Base-by-base conservation (phyloP, 1,140 invertebrate species). In the Euglossa dilemma region DNA sequence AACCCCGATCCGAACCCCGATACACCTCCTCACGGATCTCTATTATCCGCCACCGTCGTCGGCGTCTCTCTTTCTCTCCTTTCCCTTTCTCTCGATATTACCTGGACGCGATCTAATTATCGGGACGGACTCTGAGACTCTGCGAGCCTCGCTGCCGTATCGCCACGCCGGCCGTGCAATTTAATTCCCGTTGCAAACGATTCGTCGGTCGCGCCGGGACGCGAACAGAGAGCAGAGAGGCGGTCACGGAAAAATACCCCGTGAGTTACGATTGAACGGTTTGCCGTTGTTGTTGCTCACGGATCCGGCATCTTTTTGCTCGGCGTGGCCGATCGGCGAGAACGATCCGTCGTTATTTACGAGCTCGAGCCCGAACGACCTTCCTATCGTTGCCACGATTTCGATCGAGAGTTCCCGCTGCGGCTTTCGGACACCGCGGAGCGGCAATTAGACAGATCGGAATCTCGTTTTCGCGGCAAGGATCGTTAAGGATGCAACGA, bases 361-460 rank as follows among this genome's bases (percentile, higher is more conserved):
- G 81, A 83, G 81, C 81, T 83, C 75, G 23, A 54, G 43, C 4
- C 18, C 28, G 47, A n/a, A 57, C 52, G 74, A 50, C 63, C 73
- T 71, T 77, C 69, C 56, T 67, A 78, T 77, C 57, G 52, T 54
- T 36, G 77, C 16, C 28, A 63, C 59, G 78, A 85, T 85, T 85
- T 11, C 76, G 64, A 88, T 83, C 74, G 74, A 64, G 75, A 76
- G 78, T 74, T 18, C 82, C 50, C 75, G 75, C 66, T 64, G 82
- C 45, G 64, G 80, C 25, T 64, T 72, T 50, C 80, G 86, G 83
- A 76, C 70, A 82, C 57, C 61, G 82, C 28, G 72, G 52, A 18
- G 76, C 77, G 80, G 87, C 87, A 88, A 89, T 89, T 89, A 88
- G 87, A 86, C 87, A 81, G 80, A 88, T 89, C 80, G 87, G 87